These are phyloP conservation scores for Pocillopora grandis DNA, from an alignment of 92 coral and sea anemone species.

Conservation along the genomic window DNA sequence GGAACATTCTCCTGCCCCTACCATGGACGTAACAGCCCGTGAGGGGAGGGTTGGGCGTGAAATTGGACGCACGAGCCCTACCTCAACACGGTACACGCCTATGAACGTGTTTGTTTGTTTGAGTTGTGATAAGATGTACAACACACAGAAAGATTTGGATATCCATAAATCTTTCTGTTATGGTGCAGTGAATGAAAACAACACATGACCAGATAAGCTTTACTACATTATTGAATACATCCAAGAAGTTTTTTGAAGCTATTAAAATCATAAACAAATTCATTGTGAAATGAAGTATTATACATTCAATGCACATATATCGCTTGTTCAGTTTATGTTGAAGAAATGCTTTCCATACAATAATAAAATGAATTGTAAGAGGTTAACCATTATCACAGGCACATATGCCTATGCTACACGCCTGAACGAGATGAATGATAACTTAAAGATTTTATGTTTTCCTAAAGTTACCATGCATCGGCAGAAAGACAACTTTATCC, in stretches of 20 bases:
- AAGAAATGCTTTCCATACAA: too few species aligned
- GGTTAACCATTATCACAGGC: too few species aligned
- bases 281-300: too few species aligned
- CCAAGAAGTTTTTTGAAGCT: neutral
- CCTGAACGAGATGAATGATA: too few species aligned
- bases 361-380: too few species aligned
- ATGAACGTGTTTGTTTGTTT: constrained; percentile 78
- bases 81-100: constrained; percentile 72
- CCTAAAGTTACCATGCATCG: too few species aligned
- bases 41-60: constrained; percentile 32
- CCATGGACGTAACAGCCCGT: constrained; percentile 4
- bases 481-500: too few species aligned
- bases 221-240: neutral
- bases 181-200: constrained; percentile 55
- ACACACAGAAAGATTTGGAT: constrained; percentile 84
- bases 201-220: constrained; percentile 15
- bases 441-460: too few species aligned
- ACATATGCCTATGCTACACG: too few species aligned
- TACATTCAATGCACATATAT: too few species aligned
- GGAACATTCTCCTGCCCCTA: constrained; percentile 57
- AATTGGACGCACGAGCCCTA: constrained; percentile 43
- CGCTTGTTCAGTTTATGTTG: too few species aligned
- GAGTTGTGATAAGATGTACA: constrained; percentile 92
- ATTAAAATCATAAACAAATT: too few species aligned
- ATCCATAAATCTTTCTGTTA: constrained; percentile 95